Evolutionary conservation across 2,888 invertebrate species (phyloP).

Genomic region (Drosophila rellima): DNA sequence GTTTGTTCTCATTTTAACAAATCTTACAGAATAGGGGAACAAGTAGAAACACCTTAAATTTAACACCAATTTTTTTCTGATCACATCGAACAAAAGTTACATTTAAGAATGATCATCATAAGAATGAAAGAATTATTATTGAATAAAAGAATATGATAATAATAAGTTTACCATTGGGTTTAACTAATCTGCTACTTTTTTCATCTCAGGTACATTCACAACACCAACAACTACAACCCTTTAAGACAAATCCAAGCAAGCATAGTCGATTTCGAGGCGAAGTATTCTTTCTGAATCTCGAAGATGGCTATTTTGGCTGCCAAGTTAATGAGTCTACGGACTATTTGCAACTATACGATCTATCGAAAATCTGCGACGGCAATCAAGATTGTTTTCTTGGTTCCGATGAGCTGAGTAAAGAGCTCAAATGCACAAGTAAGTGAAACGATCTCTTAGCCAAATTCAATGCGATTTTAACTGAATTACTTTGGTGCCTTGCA

Average conservation of each 20-base stretch:
- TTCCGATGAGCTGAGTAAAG: conserved; percentile 95
- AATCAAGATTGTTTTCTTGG: conserved; percentile 95
- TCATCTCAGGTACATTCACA: conserved; percentile 88
- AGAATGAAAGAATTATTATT: neutral
- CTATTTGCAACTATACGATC: conserved; percentile 96
- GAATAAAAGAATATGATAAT: neutral
- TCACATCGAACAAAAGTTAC: neutral
- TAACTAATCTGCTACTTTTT: conserved; percentile 34
- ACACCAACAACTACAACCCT: conserved; percentile 88
- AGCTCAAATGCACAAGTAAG: conserved; percentile 97
- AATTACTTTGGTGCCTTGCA: conserved; percentile 80
- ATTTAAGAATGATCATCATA: neutral
- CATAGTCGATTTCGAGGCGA: conserved; percentile 91
- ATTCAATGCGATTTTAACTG: conserved; percentile 16
- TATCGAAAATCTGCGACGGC: conserved; percentile 97
- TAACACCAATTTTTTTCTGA: conserved; percentile 2
- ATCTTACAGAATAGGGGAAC: neutral
- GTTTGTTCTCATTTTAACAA: conserved; percentile 16
- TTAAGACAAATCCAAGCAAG: conserved; percentile 86
- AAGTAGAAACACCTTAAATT: neutral
- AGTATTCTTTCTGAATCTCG: conserved; percentile 98
- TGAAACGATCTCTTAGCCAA: conserved; percentile 2
- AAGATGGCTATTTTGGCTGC: conserved; percentile 98
- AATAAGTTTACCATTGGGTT: neutral
- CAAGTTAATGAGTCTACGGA: conserved; percentile 98